phyloP scores from a whole-genome alignment of 2,797 vertebrate species.

The Thaleichthys pacificus region DNA sequence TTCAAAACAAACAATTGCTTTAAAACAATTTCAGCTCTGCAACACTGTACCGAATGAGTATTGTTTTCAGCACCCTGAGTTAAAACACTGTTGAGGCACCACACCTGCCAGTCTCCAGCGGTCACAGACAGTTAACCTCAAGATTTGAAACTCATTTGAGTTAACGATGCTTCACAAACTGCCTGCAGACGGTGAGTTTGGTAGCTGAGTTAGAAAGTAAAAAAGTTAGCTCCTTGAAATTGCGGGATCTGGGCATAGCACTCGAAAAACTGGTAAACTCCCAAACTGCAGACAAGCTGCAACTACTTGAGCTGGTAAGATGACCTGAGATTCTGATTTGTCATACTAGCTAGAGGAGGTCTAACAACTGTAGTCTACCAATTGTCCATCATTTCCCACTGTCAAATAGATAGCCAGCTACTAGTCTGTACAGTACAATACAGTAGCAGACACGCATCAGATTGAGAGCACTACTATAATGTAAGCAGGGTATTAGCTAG shows the following conservation, averaged over 20 bases:
- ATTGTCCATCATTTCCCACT: too few species aligned
- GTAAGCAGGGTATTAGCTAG: too few species aligned
- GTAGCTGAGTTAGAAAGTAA: constrained; percentile 29
- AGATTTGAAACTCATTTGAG: constrained; percentile 72
- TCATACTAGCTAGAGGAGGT: not conserved
- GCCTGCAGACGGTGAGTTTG: constrained; percentile 6
- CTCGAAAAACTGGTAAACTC: too few species aligned
- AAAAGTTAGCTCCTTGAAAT: not conserved
- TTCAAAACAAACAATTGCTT: not conserved
- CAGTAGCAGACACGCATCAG: too few species aligned
- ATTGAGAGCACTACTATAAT: too few species aligned
- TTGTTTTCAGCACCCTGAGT: not conserved
- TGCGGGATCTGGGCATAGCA: not conserved
- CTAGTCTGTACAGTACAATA: too few species aligned
- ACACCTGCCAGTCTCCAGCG: constrained; percentile 74
- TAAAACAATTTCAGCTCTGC: too few species aligned
- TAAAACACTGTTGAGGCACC: constrained; percentile 26
- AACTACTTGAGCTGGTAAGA: constrained; percentile 5
- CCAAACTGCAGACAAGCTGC: not conserved
- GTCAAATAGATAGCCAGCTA: too few species aligned
- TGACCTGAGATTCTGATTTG: not conserved
- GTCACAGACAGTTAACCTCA: constrained; percentile 83
- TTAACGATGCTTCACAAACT: constrained; percentile 71
- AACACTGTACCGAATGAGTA: not conserved
- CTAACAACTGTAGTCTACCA: not conserved